These are phyloP conservation scores for Irena cyanogastra DNA, from an alignment of 2,113 vertebrate species.

Conservation along the genomic window DNA sequence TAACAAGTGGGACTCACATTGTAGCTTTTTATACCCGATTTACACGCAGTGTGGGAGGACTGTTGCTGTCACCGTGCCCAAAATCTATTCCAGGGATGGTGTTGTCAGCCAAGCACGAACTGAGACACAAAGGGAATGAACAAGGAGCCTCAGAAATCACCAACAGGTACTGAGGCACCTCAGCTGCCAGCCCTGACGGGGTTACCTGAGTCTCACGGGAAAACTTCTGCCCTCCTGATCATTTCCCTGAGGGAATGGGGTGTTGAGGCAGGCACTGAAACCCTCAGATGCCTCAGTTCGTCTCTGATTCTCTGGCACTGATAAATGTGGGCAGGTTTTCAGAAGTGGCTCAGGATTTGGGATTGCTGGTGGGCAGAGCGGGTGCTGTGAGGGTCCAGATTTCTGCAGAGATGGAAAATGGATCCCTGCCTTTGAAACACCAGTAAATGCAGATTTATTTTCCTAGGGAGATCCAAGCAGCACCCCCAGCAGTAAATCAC, in stretches of 20 bases:
- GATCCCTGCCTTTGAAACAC: not conserved
- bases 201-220: not conserved
- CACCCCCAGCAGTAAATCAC: not conserved
- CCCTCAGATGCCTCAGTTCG: not conserved
- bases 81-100: not conserved
- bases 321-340: not conserved
- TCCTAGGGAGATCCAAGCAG: not conserved
- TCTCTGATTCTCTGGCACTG: accelerated
- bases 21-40: not conserved
- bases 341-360: not conserved
- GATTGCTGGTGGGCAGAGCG: not conserved
- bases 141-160: not conserved
- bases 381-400: not conserved
- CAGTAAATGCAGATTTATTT: not conserved
- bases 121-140: not conserved
- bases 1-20: not conserved
- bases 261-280: not conserved
- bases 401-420: not conserved
- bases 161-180: not conserved
- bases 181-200: not conserved
- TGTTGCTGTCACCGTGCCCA: not conserved
- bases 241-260: not conserved
- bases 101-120: not conserved
- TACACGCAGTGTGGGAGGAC: not conserved
- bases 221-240: not conserved